These are phyloP conservation scores for Drosophila subobscura DNA, from an alignment of 1,140 invertebrate species.

Conservation along the genomic window DNA sequence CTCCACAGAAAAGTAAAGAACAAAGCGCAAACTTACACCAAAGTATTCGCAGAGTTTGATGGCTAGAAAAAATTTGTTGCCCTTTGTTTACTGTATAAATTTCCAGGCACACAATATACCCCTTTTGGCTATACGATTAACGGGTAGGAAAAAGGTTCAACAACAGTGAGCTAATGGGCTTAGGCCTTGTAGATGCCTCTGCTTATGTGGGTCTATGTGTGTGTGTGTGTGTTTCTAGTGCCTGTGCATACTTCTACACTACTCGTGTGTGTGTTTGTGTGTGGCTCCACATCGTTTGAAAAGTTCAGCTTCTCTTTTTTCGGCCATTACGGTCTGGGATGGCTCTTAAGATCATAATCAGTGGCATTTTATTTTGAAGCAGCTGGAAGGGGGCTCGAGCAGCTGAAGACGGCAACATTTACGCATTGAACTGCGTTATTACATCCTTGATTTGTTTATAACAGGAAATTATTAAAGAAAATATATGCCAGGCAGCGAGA, in stretches of 20 bases:
- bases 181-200: slow-evolving; percentile 45
- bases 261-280: slow-evolving; percentile 3
- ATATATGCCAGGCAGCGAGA: slow-evolving; percentile 34
- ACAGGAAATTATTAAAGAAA: slow-evolving; percentile 79
- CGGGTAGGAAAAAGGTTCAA: slow-evolving; percentile 38
- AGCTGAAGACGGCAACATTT: slow-evolving; percentile 40
- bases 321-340: slow-evolving; percentile 57
- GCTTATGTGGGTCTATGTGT: slow-evolving; percentile 5
- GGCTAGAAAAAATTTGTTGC: too few species aligned
- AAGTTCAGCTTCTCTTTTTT: slow-evolving; percentile 42
- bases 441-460: slow-evolving; percentile 82
- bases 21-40: too few species aligned
- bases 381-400: slow-evolving; percentile 17
- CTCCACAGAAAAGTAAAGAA: too few species aligned
- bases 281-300: slow-evolving; percentile 39
- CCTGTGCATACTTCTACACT: slow-evolving; percentile 7
- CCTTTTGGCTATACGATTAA: too few species aligned
- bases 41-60: too few species aligned
- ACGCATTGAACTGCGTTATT: slow-evolving; percentile 79
- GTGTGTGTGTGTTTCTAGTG: slow-evolving; percentile 23
- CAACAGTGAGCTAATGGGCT: slow-evolving; percentile 58
- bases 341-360: slow-evolving; percentile 79
- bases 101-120: too few species aligned
- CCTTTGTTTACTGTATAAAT: too few species aligned
- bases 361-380: slow-evolving; percentile 65